These are phyloP conservation scores for Diploscapter pachys DNA, from an alignment of 1,140 invertebrate species.

Conservation along the genomic window DNA sequence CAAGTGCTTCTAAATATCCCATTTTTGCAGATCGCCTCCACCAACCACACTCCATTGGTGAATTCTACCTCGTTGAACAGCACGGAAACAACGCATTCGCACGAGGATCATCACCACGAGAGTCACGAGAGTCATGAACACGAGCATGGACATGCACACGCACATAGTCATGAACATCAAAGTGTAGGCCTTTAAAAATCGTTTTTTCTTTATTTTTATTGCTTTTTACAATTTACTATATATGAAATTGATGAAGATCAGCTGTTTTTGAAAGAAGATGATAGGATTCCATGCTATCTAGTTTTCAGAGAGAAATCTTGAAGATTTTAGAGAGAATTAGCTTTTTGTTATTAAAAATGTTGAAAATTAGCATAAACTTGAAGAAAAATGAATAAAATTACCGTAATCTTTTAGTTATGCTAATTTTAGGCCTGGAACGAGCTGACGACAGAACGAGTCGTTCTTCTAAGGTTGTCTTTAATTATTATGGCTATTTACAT, in stretches of 20 bases:
- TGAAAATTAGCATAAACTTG: neutral
- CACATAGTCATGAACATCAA: neutral
- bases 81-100: no score
- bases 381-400: neutral
- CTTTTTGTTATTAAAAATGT: neutral
- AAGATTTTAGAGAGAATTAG: neutral
- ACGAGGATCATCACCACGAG: neutral
- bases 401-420: neutral
- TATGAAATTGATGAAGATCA: neutral
- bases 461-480: constrained; percentile 17
- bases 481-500: constrained; percentile 19
- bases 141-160: neutral
- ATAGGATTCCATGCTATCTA: neutral
- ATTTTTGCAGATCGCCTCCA: no score
- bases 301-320: neutral
- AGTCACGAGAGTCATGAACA: constrained; percentile 22
- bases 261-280: neutral
- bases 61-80: no score
- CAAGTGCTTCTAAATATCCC: no score
- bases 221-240: no score
- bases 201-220: no score
- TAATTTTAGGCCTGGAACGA: neutral
- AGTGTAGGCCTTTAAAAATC: neutral
- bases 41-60: no score
- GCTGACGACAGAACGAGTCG: constrained; percentile 11